Evolutionary conservation across 2,797 vertebrate genomes (phyloP), one percentile per base, ranked within the genome.

Genomic region (Scomberomorus guttatus): DNA sequence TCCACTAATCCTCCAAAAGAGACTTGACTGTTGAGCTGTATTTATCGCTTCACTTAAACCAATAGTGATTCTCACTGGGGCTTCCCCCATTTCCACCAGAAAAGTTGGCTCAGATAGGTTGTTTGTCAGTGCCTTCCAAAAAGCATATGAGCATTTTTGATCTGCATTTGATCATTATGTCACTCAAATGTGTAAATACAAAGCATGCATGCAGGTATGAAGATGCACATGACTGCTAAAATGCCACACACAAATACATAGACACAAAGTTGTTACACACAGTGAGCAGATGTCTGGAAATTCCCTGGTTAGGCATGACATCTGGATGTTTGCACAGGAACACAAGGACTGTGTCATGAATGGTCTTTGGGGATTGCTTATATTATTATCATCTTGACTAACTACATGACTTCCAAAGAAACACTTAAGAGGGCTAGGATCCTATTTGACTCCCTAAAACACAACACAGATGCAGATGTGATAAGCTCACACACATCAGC

Each of bases 201-300:
- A 59, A 71, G 57, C 32, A 50, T 44, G n/a, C 25, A 25, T 72
- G 24, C 55, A 46, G 34, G 18, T 50, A 54, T 52, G 18, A 29
- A 15, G 61, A 55, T 42, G 17, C 48, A 48, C 59, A 66, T 52
- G 56, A 27, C 3, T 63, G 59, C 50, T 55, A 50, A 57, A 59
- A 68, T 61, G 11, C 29, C 59, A 58, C 67, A 58, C 24, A 24
- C 27, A 58, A 34, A 50, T n/a, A 68, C 68, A 66, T 54, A 79
- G 61, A 69, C 58, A 62, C 63, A 72, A 68, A 71, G 37, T 6
- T 42, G 27, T 48, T 37, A 14, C 22, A 72, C 44, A 51, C 51
- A 22, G 25, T 24, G 27, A 65, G 39, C 34, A 62, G 70, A 75
- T 56, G 67, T 75, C 58, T 54, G 83, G 70, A 78, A 80, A 69